Evolutionary conservation across 2,888 invertebrate genomes (phyloP).

Genomic region (Dorcus parallelipipedus): DNA sequence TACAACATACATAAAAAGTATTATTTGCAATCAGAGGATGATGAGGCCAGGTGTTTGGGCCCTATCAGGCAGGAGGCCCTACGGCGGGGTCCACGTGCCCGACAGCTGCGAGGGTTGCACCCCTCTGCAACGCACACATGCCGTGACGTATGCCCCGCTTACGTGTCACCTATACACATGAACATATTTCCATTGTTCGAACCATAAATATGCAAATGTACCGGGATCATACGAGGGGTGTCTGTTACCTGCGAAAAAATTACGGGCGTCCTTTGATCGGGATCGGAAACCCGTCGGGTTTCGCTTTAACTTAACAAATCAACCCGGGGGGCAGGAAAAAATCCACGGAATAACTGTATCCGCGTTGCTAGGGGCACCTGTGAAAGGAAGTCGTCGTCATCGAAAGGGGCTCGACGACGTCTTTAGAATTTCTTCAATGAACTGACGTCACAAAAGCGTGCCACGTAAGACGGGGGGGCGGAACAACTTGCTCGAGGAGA

Average conservation of each 20-base stretch:
- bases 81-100: constrained; percentile 34
- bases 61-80: constrained; percentile 16
- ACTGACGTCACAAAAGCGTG: constrained; percentile 20
- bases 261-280: too few species aligned
- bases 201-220: constrained; percentile 28
- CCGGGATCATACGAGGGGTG: constrained; percentile 5
- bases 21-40: constrained; percentile 28
- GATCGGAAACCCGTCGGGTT: too few species aligned
- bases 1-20: constrained; percentile 14
- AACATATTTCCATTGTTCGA: constrained; percentile 5
- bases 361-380: too few species aligned
- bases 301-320: background rate
- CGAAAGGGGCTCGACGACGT: too few species aligned
- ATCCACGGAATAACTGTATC: too few species aligned
- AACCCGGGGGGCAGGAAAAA: background rate
- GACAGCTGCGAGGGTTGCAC: constrained; percentile 43
- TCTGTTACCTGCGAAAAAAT: too few species aligned
- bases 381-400: too few species aligned
- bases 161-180: constrained; percentile 37
- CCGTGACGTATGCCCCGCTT: constrained; percentile 40
- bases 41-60: constrained; percentile 28
- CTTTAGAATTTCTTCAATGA: constrained; percentile 15
- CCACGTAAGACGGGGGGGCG: background rate
- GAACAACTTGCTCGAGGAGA: constrained; percentile 10
- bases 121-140: constrained; percentile 41